Evolutionary conservation across 1,140 invertebrate genomes (phyloP), one percentile per base, ranked within the genome.

Genomic region (Drosophila kurseongensis): DNA sequence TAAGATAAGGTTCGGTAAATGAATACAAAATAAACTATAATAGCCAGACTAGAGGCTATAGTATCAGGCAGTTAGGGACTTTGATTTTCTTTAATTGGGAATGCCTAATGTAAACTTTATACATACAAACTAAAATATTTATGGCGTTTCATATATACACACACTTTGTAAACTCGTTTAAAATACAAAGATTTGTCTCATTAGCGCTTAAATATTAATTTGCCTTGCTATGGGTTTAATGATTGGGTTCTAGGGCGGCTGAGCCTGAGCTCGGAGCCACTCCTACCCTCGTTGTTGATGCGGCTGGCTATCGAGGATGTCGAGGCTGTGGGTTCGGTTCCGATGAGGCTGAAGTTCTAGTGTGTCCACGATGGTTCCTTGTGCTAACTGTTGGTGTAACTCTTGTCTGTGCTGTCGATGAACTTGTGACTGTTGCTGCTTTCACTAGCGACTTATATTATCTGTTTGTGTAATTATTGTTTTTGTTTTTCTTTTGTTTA

Each of bases 401-500:
- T 57, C 18, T 41, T 67, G 48, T 77, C 47, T 67, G 72, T 63
- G 58, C 51, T 63, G 52, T 82, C 32, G 56, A 45, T 60, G 62
- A 76, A 54, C 59, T 55, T 78, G 58, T 51, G 54, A 29, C 56
- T 58, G 36, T 45, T 56, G 36, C 48, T 72, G 65, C 52, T 61
- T 66, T 51, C 35, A 63, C 68, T 85, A 68, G 56, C 68, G 62
- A 54, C 81, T 62, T 80, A 66, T 66, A 71, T 85, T 76, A 85
- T 85, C 81, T 85, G 81, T 85, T 85, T 85, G 81, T 66, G 68
- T 75, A 61, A 78, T 90, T 80, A 83, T 80, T 84, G 78, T 81
- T 79, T 91, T 88, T 79, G 75, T 84, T 91, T 90, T 79, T 76
- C 54, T 67, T 76, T 67, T 76, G 72, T 90, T 90, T 91, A 75